Evolutionary conservation across 2,113 vertebrate genomes (phyloP), one percentile per base, ranked within the genome.

Genomic region (Xerus inauris): DNA sequence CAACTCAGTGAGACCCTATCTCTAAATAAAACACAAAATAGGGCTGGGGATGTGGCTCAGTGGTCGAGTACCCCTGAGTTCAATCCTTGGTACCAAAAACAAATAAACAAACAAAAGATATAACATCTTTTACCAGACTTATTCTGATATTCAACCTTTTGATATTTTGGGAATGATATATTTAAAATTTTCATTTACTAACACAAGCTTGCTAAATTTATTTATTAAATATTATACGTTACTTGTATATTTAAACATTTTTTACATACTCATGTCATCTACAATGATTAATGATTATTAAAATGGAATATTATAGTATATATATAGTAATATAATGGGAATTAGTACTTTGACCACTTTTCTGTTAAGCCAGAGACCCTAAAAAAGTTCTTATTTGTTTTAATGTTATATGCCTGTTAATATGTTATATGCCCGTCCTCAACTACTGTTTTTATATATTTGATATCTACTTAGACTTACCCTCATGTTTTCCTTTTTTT

Each of bases 161-260:
- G 26, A 38, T 91, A 30, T 69, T 77, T 77, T 96, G 28, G 32
- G 94, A 81, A 87, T 47, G 22, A 75, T 57, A 64, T 88, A 72
- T 65, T 79, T 79, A 20, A 62, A 88, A 72, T 38, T 64, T 84
- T 54, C 45, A 45, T 83, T 65, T n/a, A n/a, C n/a, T 20, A 80
- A 45, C 73, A 71, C 24, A 28, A 76, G 3, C 28, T 64, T 51
- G 42, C 20, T 82, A 22, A 54, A 80, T 59, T 79, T 76, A 82
- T 51, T 75, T 57, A 57, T 20, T 8, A 75, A 69, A 35, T 54
- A 82, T 49, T 72, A n/a, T 42, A 67, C 49, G 32, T 90, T 76
- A 87, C 42, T 42, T 76, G 14, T 88, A 75, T 3, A 72, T 47
- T 80, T 80, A 71, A 45, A 40, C 42, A 22, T 22, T 84, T 90